Percentiles rank a stretch among this genome's conserved stretches.
phyloP scores from a whole-genome alignment of 2,888 invertebrate genomes.

The Noctua janthina region DNA sequence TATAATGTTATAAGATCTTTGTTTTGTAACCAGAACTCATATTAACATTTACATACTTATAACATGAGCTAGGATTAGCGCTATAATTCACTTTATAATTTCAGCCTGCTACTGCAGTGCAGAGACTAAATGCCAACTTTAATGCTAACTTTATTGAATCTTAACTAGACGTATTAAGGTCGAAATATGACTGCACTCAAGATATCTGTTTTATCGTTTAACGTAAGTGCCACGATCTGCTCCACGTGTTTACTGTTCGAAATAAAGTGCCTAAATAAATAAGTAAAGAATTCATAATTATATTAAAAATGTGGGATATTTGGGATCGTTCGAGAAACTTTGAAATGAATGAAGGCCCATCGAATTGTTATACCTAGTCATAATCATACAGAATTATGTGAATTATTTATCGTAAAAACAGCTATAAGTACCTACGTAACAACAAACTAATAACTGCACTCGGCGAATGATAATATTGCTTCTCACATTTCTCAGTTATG shows the following conservation, averaged over 20 bases:
- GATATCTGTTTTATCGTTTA: background rate
- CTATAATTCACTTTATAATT: background rate
- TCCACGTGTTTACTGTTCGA: background rate
- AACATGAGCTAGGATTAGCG: background rate
- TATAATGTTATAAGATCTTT: background rate
- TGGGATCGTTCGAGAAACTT: background rate
- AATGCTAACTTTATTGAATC: slow-evolving; percentile 4
- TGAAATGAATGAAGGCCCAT: background rate
- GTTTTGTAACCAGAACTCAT: slow-evolving; percentile 1
- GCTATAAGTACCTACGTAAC: background rate
- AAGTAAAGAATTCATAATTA: background rate
- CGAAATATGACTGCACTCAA: slow-evolving; percentile 2
- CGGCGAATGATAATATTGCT: slow-evolving; percentile 18
- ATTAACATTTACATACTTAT: background rate
- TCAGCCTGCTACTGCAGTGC: background rate
- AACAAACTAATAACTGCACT: slow-evolving; percentile 14
- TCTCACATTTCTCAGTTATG: background rate
- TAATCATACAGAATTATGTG: background rate
- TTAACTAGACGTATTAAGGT: slow-evolving; percentile 1
- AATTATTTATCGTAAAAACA: slow-evolving; percentile 3
- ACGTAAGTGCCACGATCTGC: background rate
- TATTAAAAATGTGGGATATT: background rate
- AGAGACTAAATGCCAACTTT: background rate
- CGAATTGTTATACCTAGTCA: background rate
- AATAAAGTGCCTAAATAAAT: background rate